Conservation (phyloP, 2,797 vertebrate species). For the Myotis pilosus region DNA sequence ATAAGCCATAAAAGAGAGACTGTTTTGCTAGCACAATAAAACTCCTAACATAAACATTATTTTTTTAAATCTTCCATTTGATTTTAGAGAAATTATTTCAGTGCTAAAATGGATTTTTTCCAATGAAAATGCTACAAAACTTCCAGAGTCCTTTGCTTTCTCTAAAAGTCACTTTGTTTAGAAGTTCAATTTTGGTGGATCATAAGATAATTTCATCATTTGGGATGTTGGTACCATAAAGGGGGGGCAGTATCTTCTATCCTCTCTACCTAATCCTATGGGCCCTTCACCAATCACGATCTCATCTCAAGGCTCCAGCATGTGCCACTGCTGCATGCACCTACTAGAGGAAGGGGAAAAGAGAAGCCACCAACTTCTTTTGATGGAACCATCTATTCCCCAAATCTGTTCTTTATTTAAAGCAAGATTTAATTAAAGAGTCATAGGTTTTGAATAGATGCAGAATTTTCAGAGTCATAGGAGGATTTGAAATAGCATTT, state of each 20-base stretch:
- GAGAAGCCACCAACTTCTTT: neutral
- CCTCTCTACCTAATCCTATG: neutral
- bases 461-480: neutral
- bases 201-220: neutral
- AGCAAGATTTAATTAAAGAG: neutral
- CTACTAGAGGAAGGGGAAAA: neutral
- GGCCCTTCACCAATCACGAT: fast-evolving
- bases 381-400: neutral
- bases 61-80: slow-evolving; percentile 42
- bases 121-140: neutral
- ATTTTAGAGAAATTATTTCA: slow-evolving; percentile 55
- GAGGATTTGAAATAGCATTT: neutral
- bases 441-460: neutral
- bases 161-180: neutral
- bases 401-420: neutral
- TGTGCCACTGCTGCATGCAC: neutral
- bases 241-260: fast-evolving
- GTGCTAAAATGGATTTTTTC: slow-evolving; percentile 42
- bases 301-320: neutral
- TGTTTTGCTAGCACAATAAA: slow-evolving; percentile 57
- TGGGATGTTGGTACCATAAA: neutral
- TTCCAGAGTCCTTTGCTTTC: slow-evolving; percentile 22
- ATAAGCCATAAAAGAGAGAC: slow-evolving; percentile 46
- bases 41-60: neutral
- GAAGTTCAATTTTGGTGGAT: neutral